A percentile compares a stretch with the other conserved stretches of the same genome.
Evolutionary conservation across 1,140 invertebrate genomes (phyloP).

Genomic region (Condylostylus longicornis): DNA sequence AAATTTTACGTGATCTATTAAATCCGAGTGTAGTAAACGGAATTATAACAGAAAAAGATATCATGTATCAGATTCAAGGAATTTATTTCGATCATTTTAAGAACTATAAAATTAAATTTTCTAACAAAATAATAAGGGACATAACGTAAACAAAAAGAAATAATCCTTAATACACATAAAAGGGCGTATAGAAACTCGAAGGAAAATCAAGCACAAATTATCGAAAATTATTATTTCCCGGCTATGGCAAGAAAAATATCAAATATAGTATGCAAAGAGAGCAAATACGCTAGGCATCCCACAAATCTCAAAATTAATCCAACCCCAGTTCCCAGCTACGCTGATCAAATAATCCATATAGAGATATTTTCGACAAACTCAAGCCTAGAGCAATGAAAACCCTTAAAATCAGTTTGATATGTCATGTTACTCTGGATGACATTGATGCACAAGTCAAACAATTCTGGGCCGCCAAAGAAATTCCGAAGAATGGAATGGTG

Average conservation of each 20-base stretch:
- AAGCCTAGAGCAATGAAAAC: too few relatives aligned
- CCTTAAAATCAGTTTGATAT: too few relatives aligned
- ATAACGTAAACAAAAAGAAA: conserved; percentile 6
- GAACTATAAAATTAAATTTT: conserved; percentile 6
- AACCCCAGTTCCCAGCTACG: conserved; percentile 10
- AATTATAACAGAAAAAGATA: conserved; percentile 6
- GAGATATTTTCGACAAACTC: conserved; percentile 8
- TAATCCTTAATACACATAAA: conserved; percentile 8
- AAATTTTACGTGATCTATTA: conserved; percentile 4
- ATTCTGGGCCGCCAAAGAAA: too few relatives aligned
- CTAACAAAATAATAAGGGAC: conserved; percentile 6
- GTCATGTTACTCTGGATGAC: too few relatives aligned
- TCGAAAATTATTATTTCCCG: conserved; percentile 11
- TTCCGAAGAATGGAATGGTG: too few relatives aligned
- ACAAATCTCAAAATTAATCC: conserved; percentile 1
- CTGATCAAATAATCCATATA: conserved; percentile 9
- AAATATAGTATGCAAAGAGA: conserved; percentile 10
- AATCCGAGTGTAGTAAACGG: conserved; percentile 8
- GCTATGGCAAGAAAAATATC: conserved; percentile 7
- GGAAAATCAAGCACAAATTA: conserved; percentile 11
- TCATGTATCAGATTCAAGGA: conserved; percentile 8
- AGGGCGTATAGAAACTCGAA: conserved; percentile 8
- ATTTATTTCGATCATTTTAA: conserved; percentile 9
- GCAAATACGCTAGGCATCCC: conserved; percentile 10
- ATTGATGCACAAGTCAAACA: too few relatives aligned